Base-by-base conservation (phyloP, 2,113 vertebrate species). In the Sinocyclocheilus grahami region DNA sequence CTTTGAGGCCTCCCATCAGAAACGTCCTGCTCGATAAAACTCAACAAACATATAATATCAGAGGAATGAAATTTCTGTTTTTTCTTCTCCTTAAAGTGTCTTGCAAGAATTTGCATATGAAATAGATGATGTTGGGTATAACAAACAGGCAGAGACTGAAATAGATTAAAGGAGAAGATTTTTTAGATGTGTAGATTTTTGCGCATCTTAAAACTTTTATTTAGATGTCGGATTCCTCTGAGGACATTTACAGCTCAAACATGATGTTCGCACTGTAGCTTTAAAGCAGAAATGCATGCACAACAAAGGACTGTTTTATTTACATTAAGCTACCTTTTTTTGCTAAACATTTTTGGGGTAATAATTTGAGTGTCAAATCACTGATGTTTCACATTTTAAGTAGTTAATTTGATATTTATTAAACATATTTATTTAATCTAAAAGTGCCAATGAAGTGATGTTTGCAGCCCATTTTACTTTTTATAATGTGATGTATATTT, bases 101-200 rank as follows among this genome's bases (percentile, higher is more conserved):
- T 51, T 76, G 27, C 48, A 20, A 33, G 9, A 30, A 78, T 78
- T 78, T 55, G 76, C 76, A 78, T 78, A 78, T 78, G 76, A 33
- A 78, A 78, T 58, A 20, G 76, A 58, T 18, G 51, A 78, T 33
- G 51, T 20, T 22, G 51, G 7, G 27, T 1, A 51, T 30, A 77
- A 53, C 75, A 2, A 46, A 75, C 71, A 16, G n/a, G 74, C 74
- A 48, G n/a, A 76, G 12, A 76, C 74, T 16, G 42, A 76, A 76
- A 76, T 76, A 78, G 76, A 78, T 78, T 55, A 78, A 78, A 58
- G 76, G 76, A 58, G 16, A 30, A 18, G 24, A 78, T 11, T 51
- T 48, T 58, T 77, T 22, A 33, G 75, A 78, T 78, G 48, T 78
- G 22, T 10, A 10, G 76, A 78, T 55, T 10, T 78, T 55, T 78